phyloP scores from a whole-genome alignment of 2,888 invertebrate species.

The Itoplectis maculator region DNA sequence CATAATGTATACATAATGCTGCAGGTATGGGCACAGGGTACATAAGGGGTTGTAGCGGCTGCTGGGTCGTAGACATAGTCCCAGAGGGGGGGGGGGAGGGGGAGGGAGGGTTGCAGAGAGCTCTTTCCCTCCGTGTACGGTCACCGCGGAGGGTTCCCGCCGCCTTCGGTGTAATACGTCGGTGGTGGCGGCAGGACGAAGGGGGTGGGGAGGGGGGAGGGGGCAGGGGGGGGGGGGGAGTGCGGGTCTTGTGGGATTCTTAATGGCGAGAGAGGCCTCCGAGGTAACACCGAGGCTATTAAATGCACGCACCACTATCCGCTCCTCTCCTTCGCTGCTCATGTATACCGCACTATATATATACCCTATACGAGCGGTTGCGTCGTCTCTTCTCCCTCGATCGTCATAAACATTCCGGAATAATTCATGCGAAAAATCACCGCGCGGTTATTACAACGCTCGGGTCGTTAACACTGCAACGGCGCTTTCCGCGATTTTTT shows the following conservation, averaged over 20 bases:
- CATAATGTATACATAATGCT: slow-evolving; percentile 71
- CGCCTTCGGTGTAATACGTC: slow-evolving; percentile 65
- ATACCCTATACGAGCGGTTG: too few species aligned
- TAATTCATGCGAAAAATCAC: slow-evolving; percentile 53
- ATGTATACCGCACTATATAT: slow-evolving; percentile 5
- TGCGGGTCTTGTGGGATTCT: slow-evolving; percentile 82
- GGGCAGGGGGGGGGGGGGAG: slow-evolving; percentile 60
- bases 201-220: slow-evolving; percentile 34
- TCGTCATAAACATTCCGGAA: slow-evolving; percentile 48
- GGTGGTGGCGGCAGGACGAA: slow-evolving; percentile 46
- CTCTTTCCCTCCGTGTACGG: slow-evolving; percentile 38
- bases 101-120: slow-evolving; percentile 21
- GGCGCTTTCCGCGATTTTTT: too few species aligned
- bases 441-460: slow-evolving; percentile 36
- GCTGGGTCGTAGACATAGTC: slow-evolving; percentile 73
- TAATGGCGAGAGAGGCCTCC: slow-evolving; percentile 81
- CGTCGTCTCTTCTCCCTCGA: slow-evolving; percentile 21
- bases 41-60: slow-evolving; percentile 69
- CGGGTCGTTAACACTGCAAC: slow-evolving; percentile 23
- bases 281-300: slow-evolving; percentile 81
- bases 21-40: slow-evolving; percentile 68
- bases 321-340: slow-evolving; percentile 45
- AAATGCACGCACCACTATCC: slow-evolving; percentile 78
- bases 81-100: slow-evolving; percentile 66
- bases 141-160: slow-evolving; percentile 48